Base-by-base conservation (phyloP, 2,113 vertebrate species). In the Telmatochromis bifrenatus region DNA sequence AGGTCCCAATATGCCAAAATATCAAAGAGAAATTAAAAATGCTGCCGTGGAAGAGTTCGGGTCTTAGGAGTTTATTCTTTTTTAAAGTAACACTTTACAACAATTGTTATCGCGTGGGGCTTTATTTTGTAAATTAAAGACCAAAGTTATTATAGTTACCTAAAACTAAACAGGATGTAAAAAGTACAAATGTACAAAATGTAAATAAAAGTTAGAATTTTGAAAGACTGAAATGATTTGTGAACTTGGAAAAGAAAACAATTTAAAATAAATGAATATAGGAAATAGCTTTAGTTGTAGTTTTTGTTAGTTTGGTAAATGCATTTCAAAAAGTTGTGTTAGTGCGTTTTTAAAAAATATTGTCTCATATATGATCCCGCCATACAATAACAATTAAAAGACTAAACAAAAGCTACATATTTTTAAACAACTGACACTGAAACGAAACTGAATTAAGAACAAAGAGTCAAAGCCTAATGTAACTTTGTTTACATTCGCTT, bases 261-360 rank as follows among this genome's bases (percentile, higher is more conserved):
- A n/a, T 62, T 62, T n/a, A 2, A 35, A 62, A 12, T 65, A 65
- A 65, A 35, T 35, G 2, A 65, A 65, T n/a, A 35, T 35, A 62
- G 17, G 31, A 37, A 65, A 65, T n/a, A n/a, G 17, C 4, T 2
- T 65, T 65, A 35, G 17, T 3, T 65, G 0, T 19, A 35, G 58
- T 35, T 33, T 62, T 33, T 19, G 58, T 62, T 65, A 65, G 17
- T 65, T 65, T 37, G 60, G 4, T n/a, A 5, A 65, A 65, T 62
- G 60, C 33, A 35, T 65, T 65, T 65, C 31, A 35, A 65, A 65
- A 65, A 35, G 10, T 37, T 65, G 33, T 65, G 17, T 65, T n/a
- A 65, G 3, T 65, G 60, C 7, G 0, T 65, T 65, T 11, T 7
- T 1, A 0, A 1, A 1, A 11, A 62, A 7, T 19, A 62, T 62